Percentiles rank a stretch among this genome's conserved stretches.
Evolutionary conservation across 2,113 vertebrate genomes (phyloP).

Genomic region (Murina feae): DNA sequence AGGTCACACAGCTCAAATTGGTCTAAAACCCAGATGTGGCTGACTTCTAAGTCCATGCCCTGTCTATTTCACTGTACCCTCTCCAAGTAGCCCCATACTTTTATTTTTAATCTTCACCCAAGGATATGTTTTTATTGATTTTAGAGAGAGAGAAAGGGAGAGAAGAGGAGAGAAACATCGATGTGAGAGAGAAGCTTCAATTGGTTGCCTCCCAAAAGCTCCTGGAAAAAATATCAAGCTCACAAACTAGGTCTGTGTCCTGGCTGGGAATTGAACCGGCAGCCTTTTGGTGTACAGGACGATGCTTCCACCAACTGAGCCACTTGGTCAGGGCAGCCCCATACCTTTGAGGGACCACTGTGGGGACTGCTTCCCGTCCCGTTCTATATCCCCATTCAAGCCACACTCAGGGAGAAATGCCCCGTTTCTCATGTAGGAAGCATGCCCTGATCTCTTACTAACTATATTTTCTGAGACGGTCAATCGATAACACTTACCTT

Average conservation of each 20-base stretch:
- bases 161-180: background rate
- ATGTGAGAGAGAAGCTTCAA: background rate
- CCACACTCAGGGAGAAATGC: slow-evolving; percentile 3
- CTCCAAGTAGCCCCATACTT: background rate
- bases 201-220: background rate
- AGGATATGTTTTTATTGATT: background rate
- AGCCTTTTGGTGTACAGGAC: background rate
- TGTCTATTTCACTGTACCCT: background rate
- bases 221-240: background rate
- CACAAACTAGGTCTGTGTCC: background rate
- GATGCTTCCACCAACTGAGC: background rate
- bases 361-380: background rate
- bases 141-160: background rate
- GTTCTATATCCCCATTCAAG: background rate
- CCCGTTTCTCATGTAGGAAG: slow-evolving; percentile 25
- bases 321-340: background rate
- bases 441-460: slow-evolving; percentile 53
- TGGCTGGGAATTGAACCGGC: background rate
- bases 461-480: slow-evolving; percentile 60
- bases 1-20: background rate
- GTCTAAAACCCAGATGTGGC: background rate
- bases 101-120: background rate
- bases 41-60: background rate
- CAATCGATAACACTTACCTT: slow-evolving; percentile 64
- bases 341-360: background rate